A percentile compares a stretch with the other conserved stretches of the same genome.
phyloP scores from a whole-genome alignment of 2,888 invertebrate species.

The Melitaea athalia region DNA sequence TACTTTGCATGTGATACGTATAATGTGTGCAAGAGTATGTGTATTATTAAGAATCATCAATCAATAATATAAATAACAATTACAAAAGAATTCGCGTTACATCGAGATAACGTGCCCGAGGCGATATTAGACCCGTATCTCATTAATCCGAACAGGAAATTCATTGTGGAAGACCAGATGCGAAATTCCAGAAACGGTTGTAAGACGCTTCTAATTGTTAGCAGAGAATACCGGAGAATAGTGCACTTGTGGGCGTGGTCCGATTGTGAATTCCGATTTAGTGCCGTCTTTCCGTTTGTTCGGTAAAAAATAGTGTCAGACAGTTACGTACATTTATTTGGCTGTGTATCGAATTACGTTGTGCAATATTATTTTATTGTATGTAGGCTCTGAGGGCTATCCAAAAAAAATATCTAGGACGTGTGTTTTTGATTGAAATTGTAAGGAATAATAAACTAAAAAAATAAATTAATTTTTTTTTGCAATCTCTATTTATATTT shows the following conservation, averaged over 20 bases:
- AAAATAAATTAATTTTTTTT: too few species aligned
- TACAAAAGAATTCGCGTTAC: slow-evolving; percentile 53
- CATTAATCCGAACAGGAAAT: slow-evolving; percentile 79
- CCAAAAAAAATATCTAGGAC: not conserved
- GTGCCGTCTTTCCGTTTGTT: slow-evolving; percentile 54
- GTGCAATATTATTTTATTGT: slow-evolving; percentile 14
- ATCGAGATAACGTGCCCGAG: slow-evolving; percentile 65
- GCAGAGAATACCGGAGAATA: slow-evolving; percentile 53
- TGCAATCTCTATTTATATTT: too few species aligned
- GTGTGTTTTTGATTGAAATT: not conserved
- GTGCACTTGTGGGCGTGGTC: slow-evolving; percentile 73
- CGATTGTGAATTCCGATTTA: slow-evolving; percentile 62
- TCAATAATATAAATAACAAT: slow-evolving; percentile 44
- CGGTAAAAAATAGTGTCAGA: slow-evolving; percentile 43
- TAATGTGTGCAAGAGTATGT: not conserved
- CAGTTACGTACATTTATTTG: slow-evolving; percentile 34
- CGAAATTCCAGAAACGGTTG: slow-evolving; percentile 70
- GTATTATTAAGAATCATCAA: not conserved
- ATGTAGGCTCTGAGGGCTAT: not conserved
- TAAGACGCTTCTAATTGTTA: slow-evolving; percentile 52
- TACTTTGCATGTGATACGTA: too few species aligned
- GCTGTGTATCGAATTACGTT: slow-evolving; percentile 19
- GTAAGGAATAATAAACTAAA: too few species aligned
- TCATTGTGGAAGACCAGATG: slow-evolving; percentile 76
- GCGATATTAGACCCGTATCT: slow-evolving; percentile 74